A percentile compares a stretch with the other conserved stretches of the same genome.
phyloP scores from a whole-genome alignment of 2,797 vertebrate species.

The Phataginus tetradactyla region DNA sequence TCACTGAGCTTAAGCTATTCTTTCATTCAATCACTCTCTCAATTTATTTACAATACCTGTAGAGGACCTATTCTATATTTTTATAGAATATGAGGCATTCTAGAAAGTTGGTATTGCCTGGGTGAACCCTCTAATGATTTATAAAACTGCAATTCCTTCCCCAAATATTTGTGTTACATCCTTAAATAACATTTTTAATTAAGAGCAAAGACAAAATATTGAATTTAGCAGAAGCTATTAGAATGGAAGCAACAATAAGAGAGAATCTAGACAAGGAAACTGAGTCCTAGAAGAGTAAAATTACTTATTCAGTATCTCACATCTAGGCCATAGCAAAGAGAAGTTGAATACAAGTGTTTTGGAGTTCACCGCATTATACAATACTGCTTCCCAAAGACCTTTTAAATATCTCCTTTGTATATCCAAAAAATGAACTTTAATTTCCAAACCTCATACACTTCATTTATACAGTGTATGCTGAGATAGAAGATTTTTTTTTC shows the following conservation, averaged over 20 bases:
- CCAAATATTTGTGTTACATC: not conserved
- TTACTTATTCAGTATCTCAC: not conserved
- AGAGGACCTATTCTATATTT: not conserved
- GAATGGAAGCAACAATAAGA: not conserved
- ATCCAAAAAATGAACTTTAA: not conserved
- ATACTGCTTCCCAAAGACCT: not conserved
- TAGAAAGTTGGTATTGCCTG: not conserved
- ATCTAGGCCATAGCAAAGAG: not conserved
- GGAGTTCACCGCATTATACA: not conserved
- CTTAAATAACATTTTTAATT: not conserved
- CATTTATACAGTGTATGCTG: not conserved
- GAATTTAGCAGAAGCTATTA: not conserved
- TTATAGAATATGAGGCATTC: not conserved
- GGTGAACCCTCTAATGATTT: not conserved
- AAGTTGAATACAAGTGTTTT: not conserved
- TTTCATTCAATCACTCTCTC: not conserved
- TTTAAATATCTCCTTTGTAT: not conserved
- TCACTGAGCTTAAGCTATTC: not conserved
- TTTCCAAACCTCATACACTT: not conserved
- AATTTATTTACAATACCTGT: not conserved
- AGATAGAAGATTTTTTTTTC: not conserved
- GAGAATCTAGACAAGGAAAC: not conserved
- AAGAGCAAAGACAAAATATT: not conserved
- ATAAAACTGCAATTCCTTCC: not conserved
- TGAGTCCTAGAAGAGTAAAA: not conserved